Conservation (phyloP, 2,888 invertebrate genomes). For the Philonicus albiceps region DNA sequence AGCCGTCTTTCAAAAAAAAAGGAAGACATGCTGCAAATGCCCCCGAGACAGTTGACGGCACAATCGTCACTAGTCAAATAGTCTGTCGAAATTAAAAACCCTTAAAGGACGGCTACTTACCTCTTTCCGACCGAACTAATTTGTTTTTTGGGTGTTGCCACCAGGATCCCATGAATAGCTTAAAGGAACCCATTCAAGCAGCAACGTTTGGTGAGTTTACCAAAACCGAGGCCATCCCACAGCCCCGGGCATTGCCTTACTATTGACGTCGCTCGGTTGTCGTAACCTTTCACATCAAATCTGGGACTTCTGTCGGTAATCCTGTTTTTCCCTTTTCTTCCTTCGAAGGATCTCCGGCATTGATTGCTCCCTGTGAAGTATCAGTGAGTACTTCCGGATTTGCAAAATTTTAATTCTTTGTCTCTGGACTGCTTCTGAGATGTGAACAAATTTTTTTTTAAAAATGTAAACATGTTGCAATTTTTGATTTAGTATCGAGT, state of each 20-base stretch:
- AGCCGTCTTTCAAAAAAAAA: neutral
- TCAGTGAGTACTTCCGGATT: slow-evolving; percentile 15
- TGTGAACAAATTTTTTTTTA: neutral
- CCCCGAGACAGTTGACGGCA: neutral
- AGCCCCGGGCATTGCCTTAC: slow-evolving; percentile 7
- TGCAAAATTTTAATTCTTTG: neutral
- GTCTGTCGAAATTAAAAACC: neutral
- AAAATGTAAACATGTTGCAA: neutral
- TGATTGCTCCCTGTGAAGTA: neutral
- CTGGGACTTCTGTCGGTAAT: neutral
- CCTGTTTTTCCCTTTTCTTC: slow-evolving; percentile 2
- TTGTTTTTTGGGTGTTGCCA: slow-evolving; percentile 34
- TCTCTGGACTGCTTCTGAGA: neutral
- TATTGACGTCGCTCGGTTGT: neutral
- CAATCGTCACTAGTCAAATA: neutral
- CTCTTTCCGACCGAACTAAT: neutral
- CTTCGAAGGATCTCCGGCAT: neutral
- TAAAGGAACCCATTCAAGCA: neutral
- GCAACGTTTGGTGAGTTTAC: neutral
- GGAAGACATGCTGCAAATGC: neutral
- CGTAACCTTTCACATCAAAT: slow-evolving; percentile 21
- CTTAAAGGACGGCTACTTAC: neutral
- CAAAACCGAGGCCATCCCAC: neutral
- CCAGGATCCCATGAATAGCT: neutral
- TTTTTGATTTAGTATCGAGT: neutral